These are phyloP conservation scores for Pachypeltis micranthus DNA, from an alignment of 1,140 invertebrate species.

Conservation along the genomic window DNA sequence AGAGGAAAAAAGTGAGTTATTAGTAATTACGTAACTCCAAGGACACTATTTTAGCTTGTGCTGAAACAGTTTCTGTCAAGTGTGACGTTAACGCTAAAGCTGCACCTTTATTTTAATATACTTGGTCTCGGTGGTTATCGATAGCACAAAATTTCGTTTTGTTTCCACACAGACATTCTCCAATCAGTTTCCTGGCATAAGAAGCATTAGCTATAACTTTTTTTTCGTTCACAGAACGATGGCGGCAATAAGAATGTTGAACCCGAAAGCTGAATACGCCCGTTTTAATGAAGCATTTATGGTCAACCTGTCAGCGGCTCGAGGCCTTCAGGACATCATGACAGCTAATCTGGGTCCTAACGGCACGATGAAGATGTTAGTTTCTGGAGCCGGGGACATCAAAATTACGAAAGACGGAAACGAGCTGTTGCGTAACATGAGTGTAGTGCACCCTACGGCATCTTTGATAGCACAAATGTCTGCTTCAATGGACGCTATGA, in stretches of 20 bases:
- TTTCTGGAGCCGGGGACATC: slow-evolving; percentile 96
- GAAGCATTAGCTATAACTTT: too few species aligned
- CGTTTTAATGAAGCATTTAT: slow-evolving; percentile 88
- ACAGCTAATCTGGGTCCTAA: slow-evolving; percentile 96
- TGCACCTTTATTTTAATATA: too few species aligned
- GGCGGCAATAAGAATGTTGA: slow-evolving; percentile 91
- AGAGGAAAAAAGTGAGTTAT: too few species aligned
- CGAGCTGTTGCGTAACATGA: slow-evolving; percentile 98
- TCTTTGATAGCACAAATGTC: slow-evolving; percentile 94
- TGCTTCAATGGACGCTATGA: slow-evolving; percentile 98
- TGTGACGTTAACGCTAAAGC: too few species aligned
- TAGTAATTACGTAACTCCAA: too few species aligned
- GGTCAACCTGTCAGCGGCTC: slow-evolving; percentile 93
- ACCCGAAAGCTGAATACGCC: slow-evolving; percentile 98
- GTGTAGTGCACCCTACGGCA: slow-evolving; percentile 98
- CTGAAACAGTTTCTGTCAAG: too few species aligned
- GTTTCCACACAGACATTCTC: too few species aligned
- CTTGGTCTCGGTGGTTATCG: too few species aligned
- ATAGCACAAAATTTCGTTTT: too few species aligned
- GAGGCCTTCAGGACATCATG: slow-evolving; percentile 97
- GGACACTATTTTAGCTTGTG: too few species aligned
- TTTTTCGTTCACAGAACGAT: slow-evolving; percentile 41
- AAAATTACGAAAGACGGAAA: slow-evolving; percentile 99
- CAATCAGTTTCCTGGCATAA: too few species aligned
- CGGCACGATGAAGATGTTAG: slow-evolving; percentile 99